Percentiles rank a stretch among this genome's conserved stretches.
phyloP scores from a whole-genome alignment of 2,797 vertebrate species.

The Alectoris magna region DNA sequence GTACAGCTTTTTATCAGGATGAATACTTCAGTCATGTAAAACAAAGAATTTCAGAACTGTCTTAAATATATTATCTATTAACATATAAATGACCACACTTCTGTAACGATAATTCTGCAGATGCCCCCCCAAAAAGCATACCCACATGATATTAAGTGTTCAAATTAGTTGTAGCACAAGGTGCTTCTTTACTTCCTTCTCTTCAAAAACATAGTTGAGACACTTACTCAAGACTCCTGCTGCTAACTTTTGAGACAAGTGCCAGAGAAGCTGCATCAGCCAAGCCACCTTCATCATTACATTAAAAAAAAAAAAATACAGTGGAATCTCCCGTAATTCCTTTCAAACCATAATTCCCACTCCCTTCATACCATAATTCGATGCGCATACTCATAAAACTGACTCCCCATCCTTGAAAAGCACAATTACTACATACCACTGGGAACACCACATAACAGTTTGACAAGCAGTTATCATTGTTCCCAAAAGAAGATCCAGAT shows the following conservation, averaged over 20 bases:
- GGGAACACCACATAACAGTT: not conserved
- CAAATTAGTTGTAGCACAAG: not conserved
- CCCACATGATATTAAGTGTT: accelerated
- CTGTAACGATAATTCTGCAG: not conserved
- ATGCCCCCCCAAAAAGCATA: not conserved
- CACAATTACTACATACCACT: not conserved
- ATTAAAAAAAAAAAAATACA: not conserved
- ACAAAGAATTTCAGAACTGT: not conserved
- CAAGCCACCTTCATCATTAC: not conserved
- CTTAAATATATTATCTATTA: not conserved
- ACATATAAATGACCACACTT: not conserved
- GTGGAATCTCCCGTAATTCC: not conserved
- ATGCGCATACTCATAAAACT: not conserved
- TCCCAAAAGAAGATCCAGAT: not conserved
- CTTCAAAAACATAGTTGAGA: not conserved
- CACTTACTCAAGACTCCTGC: not conserved
- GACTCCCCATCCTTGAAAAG: not conserved
- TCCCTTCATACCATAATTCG: not conserved
- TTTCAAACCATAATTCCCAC: not conserved
- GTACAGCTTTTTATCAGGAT: not conserved
- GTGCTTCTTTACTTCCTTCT: not conserved
- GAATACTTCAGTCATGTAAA: not conserved
- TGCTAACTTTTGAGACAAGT: not conserved
- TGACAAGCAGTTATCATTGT: no score
- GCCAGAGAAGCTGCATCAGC: not conserved